Conservation (phyloP, 2,113 vertebrate species). For the Hiodon tergisus region DNA sequence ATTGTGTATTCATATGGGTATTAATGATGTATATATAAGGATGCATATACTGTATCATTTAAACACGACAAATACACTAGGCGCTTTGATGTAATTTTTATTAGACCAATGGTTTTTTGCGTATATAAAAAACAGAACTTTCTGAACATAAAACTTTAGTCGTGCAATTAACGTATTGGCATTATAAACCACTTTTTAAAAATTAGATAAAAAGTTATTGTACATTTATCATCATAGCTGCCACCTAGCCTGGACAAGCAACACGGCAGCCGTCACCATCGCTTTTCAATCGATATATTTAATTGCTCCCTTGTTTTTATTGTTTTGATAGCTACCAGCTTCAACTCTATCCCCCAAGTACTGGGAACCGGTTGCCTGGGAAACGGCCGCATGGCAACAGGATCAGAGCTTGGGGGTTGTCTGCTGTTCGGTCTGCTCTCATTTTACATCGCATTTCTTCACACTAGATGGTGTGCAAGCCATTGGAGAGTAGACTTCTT, state of each 20-base stretch:
- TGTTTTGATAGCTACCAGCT: slow-evolving; percentile 59
- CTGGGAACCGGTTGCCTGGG: slow-evolving; percentile 89
- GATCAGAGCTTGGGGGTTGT: slow-evolving; percentile 86
- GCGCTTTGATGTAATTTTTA: no score
- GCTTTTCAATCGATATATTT: slow-evolving; percentile 50
- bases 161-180: no score
- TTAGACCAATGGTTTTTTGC: no score
- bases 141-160: no score
- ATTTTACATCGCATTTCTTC: slow-evolving; percentile 77
- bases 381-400: slow-evolving; percentile 99
- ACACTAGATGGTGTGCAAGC: slow-evolving; percentile 83
- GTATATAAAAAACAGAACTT: no score
- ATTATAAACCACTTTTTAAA: no score
- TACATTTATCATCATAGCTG: slow-evolving; percentile 3
- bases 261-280: slow-evolving; percentile 21
- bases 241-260: background rate
- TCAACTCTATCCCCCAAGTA: slow-evolving; percentile 68
- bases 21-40: no score
- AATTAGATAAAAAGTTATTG: background rate
- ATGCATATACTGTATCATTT: no score
- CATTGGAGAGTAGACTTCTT: slow-evolving; percentile 72
- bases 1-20: no score
- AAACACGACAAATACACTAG: no score
- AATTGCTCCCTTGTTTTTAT: slow-evolving; percentile 49
- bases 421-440: slow-evolving; percentile 75